phyloP scores from a whole-genome alignment of 2,888 invertebrate species.

The Ethmia dodecea region DNA sequence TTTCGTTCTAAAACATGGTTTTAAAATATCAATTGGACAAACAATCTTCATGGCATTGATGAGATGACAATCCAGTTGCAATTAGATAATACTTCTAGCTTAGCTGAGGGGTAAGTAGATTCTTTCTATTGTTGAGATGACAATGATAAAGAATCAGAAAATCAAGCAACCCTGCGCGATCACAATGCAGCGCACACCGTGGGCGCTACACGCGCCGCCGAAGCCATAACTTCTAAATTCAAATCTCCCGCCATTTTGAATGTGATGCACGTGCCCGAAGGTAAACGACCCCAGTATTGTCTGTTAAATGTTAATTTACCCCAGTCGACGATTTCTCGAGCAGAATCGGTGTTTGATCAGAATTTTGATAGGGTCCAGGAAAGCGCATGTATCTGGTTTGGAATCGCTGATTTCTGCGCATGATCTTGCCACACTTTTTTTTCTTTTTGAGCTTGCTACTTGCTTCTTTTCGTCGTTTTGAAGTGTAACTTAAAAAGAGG shows the following conservation, averaged over 20 bases:
- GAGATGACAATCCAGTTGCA: too few species aligned
- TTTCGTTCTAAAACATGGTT: too few species aligned
- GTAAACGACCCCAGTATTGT: conserved; percentile 13
- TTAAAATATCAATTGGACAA: too few species aligned
- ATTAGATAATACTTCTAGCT: too few species aligned
- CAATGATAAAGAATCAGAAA: conserved; percentile 3
- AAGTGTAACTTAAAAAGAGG: too few species aligned
- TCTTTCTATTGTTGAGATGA: not conserved
- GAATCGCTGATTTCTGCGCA: too few species aligned
- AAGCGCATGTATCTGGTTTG: too few species aligned
- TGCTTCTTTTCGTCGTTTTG: too few species aligned
- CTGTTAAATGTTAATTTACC: conserved; percentile 17
- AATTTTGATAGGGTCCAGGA: not conserved
- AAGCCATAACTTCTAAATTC: conserved; percentile 14
- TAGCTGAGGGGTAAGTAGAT: too few species aligned
- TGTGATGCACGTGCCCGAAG: conserved; percentile 17
- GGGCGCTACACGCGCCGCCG: conserved; percentile 19
- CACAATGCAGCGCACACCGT: conserved; percentile 14
- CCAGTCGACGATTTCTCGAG: conserved; percentile 10
- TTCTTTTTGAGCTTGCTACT: too few species aligned
- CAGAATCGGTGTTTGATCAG: not conserved
- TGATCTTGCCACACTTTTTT: too few species aligned
- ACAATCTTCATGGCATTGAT: too few species aligned
- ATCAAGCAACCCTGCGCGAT: conserved; percentile 21
- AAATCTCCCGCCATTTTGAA: conserved; percentile 15